phyloP scores from a whole-genome alignment of 2,888 invertebrate genomes.

The Pyrrhosoma nymphula region DNA sequence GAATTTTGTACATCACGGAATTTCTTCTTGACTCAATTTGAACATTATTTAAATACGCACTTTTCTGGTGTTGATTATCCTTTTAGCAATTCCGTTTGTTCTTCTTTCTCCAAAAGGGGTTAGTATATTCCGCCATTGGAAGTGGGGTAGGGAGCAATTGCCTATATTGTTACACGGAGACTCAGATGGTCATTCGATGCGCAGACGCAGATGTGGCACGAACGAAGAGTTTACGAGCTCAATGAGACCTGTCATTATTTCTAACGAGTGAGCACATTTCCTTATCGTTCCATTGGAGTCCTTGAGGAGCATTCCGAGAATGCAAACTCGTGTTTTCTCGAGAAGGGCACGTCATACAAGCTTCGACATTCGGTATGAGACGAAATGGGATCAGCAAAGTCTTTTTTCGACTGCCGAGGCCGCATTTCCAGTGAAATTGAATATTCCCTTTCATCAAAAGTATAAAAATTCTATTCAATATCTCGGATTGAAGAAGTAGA shows the following conservation, averaged over 20 bases:
- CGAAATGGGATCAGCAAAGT: not conserved
- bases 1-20: too few relatives aligned
- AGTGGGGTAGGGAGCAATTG: not conserved
- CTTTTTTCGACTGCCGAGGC: too few relatives aligned
- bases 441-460: too few relatives aligned
- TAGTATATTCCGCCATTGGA: not conserved
- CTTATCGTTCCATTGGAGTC: not conserved
- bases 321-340: not conserved
- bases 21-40: too few relatives aligned
- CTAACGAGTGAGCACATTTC: not conserved
- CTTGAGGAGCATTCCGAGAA: not conserved
- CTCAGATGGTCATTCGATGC: not conserved
- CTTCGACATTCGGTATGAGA: not conserved
- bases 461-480: too few relatives aligned
- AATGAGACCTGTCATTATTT: conserved; percentile 25
- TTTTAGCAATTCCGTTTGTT: not conserved
- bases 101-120: not conserved
- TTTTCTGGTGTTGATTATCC: too few relatives aligned
- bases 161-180: not conserved
- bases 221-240: conserved; percentile 13
- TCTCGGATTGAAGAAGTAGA: too few relatives aligned
- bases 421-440: too few relatives aligned
- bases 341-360: not conserved
- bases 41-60: too few relatives aligned
- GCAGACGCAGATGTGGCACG: not conserved